Evolutionary conservation across 2,888 invertebrate genomes (phyloP), one percentile per base, ranked within the genome.

Genomic region (Shargacucullia verbasci): DNA sequence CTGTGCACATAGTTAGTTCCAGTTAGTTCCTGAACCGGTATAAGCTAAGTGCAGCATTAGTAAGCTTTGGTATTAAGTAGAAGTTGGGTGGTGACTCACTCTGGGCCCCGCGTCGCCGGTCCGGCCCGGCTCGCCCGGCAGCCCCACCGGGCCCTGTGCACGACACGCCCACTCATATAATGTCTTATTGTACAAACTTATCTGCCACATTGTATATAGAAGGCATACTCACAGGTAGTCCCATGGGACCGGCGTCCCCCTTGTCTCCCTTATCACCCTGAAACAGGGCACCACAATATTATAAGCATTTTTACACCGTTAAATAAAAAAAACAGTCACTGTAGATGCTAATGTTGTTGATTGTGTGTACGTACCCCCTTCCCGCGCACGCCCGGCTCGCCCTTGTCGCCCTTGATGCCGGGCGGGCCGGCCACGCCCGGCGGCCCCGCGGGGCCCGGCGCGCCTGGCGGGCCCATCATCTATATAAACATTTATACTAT

Each of bases 171-270:
- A 15, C 9, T n/a, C 27, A 12, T 13, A 13, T 12, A 0, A 29
- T 4, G 7, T 9, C 2, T 6, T 29, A 8, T 11, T n/a, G 1
- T 11, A n/a, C 11, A 44, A 38, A 10, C 11, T 37, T 20, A 15
- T 1, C 20, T 20, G 20, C 2, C 4, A 15, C n/a, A 38, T 8
- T 15, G 12, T 11, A 27, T 13, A 9, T 6, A 2, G 14, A 25
- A 14, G 9, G 10, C 10, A 31, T 82, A 97, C 97, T 96, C 95
- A 98, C 98, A 87, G 99, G 99, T 83, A 99, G 94, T 82, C 99
- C 99, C 98, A 99, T 99, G 53, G 98, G 98, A 76, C 99, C 99
- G 57, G 97, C 96, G 88, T 97, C 97, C 58, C 98, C 98, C 88
- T 96, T 97, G 49, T 95, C 94, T 52, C 98, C 98, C 84, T 97